Evolutionary conservation across 2,888 invertebrate species (phyloP), one percentile per base, ranked within the genome.

Genomic region (Apantesis nais): DNA sequence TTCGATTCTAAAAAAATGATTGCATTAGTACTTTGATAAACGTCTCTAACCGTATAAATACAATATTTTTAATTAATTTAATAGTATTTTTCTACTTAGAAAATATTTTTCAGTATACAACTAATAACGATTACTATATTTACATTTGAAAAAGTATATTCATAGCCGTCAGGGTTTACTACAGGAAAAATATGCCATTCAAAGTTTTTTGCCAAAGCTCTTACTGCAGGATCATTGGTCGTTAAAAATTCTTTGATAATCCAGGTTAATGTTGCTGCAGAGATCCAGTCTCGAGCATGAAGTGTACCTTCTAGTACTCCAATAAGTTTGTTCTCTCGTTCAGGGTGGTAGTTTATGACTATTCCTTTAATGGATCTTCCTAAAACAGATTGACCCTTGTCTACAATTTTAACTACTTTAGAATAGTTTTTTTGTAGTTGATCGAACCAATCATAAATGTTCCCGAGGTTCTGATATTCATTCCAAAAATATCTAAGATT

Each of bases 111-210:
- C 0, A 4, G 41, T 12, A 31, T 16, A 12, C 9, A 44, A 22
- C 31, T 25, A n/a, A 22, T 22, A 52, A 0, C 19, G 44, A 19
- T 39, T 62, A 71, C 69, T 16, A 64, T 66, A 93, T 95, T 94
- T 90, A 97, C 97, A 73, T 86, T 89, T 11, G 95, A 95, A 81
- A 97, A 97, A 0, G 96, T 96, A 83, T 96, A 97, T 9, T 89
- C 95, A 85, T 97, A 97, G 34, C 97, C 97, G 91, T 97, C 97
- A 19, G 97, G 97, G 88, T 97, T 97, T 1, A 96, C 93, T 0
- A 97, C 96, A 0, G 98, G 97, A 77, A 98, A 95, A 62, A 98
- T 94, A 83, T 97, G 97, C 97, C 97, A 98, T 85, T 97, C 97
- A 75, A 97, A 96, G 76, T 93, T 95, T 74, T 97, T 96, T 1